phyloP scores from a whole-genome alignment of 1,140 invertebrate species.

The Lasioglossum baleicum region DNA sequence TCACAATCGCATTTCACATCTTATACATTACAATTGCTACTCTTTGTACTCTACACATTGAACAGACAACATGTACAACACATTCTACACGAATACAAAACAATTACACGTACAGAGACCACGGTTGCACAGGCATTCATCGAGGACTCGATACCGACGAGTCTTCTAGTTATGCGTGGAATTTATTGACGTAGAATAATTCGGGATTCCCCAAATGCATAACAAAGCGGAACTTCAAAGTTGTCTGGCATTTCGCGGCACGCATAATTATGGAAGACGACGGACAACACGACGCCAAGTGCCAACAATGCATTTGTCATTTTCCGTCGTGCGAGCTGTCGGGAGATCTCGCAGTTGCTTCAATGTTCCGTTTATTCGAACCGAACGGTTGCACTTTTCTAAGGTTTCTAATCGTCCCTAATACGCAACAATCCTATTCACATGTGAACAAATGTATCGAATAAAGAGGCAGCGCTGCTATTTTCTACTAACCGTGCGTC shows the following conservation, averaged over 20 bases:
- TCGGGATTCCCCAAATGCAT: too few species aligned
- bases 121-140: neutral
- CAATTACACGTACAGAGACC: neutral
- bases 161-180: too few species aligned
- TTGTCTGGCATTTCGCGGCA: neutral
- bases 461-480: conserved; percentile 35
- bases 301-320: neutral
- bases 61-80: neutral
- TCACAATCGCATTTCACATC: neutral
- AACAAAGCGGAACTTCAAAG: too few species aligned
- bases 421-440: conserved; percentile 7
- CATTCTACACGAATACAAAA: neutral
- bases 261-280: neutral
- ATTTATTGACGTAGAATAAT: too few species aligned
- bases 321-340: too few species aligned
- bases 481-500: conserved; percentile 21
- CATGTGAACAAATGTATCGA: conserved; percentile 35
- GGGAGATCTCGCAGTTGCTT: neutral
- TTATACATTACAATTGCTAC: neutral
- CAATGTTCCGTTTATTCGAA: neutral
- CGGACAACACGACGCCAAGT: neutral
- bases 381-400: conserved; percentile 6
- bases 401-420: conserved; percentile 16
- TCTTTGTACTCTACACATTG: conserved; percentile 6
- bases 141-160: neutral